Evolutionary conservation across 1,140 invertebrate species (phyloP).

Genomic region (Physella acuta): DNA sequence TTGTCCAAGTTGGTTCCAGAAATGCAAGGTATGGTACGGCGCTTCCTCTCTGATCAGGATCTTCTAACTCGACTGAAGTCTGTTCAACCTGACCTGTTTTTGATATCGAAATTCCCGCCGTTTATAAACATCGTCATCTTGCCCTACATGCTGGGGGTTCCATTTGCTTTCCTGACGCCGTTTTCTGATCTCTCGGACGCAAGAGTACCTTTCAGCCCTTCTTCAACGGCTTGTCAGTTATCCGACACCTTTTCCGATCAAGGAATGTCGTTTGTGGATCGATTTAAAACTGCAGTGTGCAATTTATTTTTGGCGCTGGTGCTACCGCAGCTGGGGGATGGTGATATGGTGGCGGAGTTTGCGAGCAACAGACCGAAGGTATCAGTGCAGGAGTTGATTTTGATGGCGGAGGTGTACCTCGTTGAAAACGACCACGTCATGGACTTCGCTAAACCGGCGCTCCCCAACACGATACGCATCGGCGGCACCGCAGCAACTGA

Average conservation of each 20-base stretch:
- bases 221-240: neutral
- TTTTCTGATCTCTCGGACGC: neutral
- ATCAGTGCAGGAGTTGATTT: constrained; percentile 12
- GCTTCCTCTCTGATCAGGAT: neutral
- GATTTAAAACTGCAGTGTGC: neutral
- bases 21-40: neutral
- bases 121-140: constrained; percentile 14
- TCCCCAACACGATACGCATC: constrained; percentile 37
- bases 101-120: neutral
- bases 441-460: constrained; percentile 30
- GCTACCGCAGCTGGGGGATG: neutral
- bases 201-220: constrained; percentile 8
- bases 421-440: constrained; percentile 22
- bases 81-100: constrained; percentile 9
- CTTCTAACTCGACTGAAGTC: neutral
- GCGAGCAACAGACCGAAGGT: constrained; percentile 18
- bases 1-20: neutral
- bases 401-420: constrained; percentile 4
- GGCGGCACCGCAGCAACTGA: constrained; percentile 29
- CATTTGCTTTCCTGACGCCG: constrained; percentile 1
- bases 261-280: neutral
- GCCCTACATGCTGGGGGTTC: neutral
- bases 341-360: constrained; percentile 8
- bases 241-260: neutral
- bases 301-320: neutral